Base-by-base conservation (phyloP, 2,797 vertebrate species). In the Lophotriccus pileatus region DNA sequence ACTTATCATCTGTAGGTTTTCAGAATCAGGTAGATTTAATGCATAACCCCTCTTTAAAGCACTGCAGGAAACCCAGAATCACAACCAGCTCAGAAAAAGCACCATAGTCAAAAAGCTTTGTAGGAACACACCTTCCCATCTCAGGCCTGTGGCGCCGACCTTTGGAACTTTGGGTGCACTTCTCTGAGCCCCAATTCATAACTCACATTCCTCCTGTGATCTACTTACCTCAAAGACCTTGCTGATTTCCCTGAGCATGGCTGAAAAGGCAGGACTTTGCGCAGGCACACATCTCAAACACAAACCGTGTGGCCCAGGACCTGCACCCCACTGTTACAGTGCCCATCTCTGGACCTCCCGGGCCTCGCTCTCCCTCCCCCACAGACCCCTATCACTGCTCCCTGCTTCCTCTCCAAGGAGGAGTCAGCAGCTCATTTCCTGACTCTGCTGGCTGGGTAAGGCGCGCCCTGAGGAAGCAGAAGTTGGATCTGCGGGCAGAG, bases 141-240 rank as follows among this genome's bases (percentile, higher is more conserved):
- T 53, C 72, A 77, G 56, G 14, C 46, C 59, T 21, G 4, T 18
- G 46, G 56, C 8, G 6, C 56, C 24, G 37, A 46, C 53, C 58
- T 74, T 4, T 14, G 2, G 53, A 58, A 43, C 60, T 47, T 0
- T 5, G 46, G 27, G 53, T 3, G 68, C 55, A 25, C 50, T n/a
- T 28, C 73, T 83, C 41, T 22, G 50, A 89, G 44, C 82, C 66
- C 21, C 50, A 69, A 0, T 8, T 62, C 19, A 1, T 5, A 52
- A 56, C 56, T 86, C 5, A 0, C 0, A 0, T 37, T 75, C 68
- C 63, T 91, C 79, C 82, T 18, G 59, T 4, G 34, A 84, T 49
- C 55, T 67, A 95, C 93, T 96, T 96, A 96, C 94, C 94, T 96
- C 90, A 69, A 21, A 70, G 76, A 87, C 59, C 85, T 36, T 10